Conservation (phyloP, 2,797 vertebrate genomes). For the Xiphophorus birchmanni region DNA sequence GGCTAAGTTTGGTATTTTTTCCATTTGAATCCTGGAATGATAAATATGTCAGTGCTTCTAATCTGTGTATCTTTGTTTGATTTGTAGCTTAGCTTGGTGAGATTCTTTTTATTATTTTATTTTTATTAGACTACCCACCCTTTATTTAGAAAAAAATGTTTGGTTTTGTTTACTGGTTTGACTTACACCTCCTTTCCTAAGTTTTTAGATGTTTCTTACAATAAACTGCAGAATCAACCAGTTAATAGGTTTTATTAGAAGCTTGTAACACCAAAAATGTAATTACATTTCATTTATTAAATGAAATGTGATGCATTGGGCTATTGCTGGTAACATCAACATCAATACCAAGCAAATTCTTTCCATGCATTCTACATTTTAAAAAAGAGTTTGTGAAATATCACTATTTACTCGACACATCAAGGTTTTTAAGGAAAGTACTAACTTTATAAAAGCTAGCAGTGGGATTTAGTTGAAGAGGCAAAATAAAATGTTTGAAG, state of each 20-base stretch:
- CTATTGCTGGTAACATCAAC: not conserved
- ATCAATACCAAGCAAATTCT: not conserved
- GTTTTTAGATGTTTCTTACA: too few relatives aligned
- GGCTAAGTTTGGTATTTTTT: not conserved
- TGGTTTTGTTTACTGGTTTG: not conserved
- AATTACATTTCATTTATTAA: not conserved
- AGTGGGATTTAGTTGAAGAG: slow-evolving; percentile 34
- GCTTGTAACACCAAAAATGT: not conserved
- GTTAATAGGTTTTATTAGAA: not conserved
- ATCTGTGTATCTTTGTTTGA: not conserved
- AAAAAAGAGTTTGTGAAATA: not conserved
- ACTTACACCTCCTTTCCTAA: too few relatives aligned
- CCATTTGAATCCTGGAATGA: not conserved
- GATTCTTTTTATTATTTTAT: not conserved
- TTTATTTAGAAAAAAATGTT: too few relatives aligned
- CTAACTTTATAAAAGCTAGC: not conserved
- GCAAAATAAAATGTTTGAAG: slow-evolving; percentile 35
- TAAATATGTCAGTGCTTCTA: not conserved
- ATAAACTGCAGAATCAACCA: not conserved
- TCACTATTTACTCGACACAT: not conserved
- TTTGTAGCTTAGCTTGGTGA: not conserved
- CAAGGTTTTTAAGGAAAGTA: not conserved
- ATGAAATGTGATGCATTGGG: not conserved
- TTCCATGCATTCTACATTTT: not conserved
- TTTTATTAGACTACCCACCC: not conserved